Evolutionary conservation across 2,888 invertebrate genomes (phyloP).

Genomic region (Caenorhabditis sp.): DNA sequence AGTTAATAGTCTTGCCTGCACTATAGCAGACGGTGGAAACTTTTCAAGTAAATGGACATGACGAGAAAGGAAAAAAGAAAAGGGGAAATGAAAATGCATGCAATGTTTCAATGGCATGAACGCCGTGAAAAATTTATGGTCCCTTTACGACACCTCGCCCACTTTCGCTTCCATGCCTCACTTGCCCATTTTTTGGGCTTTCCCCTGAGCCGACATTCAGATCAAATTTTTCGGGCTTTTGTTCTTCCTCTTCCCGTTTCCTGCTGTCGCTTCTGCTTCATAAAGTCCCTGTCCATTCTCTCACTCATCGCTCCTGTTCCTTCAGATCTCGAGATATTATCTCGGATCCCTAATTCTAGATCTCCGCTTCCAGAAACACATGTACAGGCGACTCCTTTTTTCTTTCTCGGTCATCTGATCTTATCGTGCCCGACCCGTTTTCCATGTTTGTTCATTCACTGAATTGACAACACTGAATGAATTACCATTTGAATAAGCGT

Average conservation of each 20-base stretch:
- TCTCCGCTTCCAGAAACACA: slow-evolving; percentile 1
- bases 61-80: slow-evolving; percentile 4
- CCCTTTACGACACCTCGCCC: slow-evolving; percentile 48
- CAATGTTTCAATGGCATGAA: slow-evolving; percentile 33
- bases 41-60: slow-evolving; percentile 23
- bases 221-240: slow-evolving; percentile 8
- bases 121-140: slow-evolving; percentile 44
- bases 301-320: not conserved
- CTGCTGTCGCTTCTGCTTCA: not conserved
- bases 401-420: not conserved
- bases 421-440: slow-evolving; percentile 6
- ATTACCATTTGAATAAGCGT: slow-evolving; percentile 8
- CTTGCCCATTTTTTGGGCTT: slow-evolving; percentile 1
- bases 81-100: slow-evolving; percentile 39
- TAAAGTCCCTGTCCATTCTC: not conserved
- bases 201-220: not conserved
- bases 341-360: not conserved
- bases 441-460: not conserved
- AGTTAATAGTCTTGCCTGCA: slow-evolving; percentile 16
- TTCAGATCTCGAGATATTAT: not conserved
- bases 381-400: not conserved
- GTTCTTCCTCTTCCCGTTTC: slow-evolving; percentile 12
- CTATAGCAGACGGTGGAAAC: not conserved
- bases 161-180: not conserved
- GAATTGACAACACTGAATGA: not conserved